phyloP scores from a whole-genome alignment of 2,797 vertebrate genomes.

The Pangasius krempfi region DNA sequence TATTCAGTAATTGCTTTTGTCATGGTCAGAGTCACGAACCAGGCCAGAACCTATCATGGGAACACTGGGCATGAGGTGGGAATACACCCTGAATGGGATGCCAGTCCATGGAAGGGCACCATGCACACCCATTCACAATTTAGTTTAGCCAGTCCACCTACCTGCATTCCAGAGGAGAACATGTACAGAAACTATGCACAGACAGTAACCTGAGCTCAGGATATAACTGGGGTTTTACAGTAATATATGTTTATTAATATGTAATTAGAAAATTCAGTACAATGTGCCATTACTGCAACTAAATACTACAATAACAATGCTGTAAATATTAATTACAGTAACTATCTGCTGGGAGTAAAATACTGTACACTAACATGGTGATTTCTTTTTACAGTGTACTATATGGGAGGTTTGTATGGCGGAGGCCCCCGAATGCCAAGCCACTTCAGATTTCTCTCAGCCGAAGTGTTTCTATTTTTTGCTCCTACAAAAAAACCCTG shows the following conservation, averaged over 20 bases:
- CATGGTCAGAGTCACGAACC: neutral
- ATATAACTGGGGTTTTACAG: neutral
- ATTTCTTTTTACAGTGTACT: neutral
- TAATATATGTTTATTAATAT: neutral
- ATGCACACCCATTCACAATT: neutral
- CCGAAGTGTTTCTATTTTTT: constrained; percentile 52
- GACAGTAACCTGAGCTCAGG: neutral
- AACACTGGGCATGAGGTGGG: neutral
- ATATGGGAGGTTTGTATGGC: neutral
- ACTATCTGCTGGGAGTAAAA: neutral
- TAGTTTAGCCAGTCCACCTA: neutral
- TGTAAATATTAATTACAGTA: neutral
- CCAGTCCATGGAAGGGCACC: neutral
- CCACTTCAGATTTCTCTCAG: constrained; percentile 47
- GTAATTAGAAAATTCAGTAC: neutral
- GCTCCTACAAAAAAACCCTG: constrained; percentile 25
- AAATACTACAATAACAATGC: neutral
- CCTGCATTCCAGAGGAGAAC: neutral
- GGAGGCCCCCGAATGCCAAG: neutral
- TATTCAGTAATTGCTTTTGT: neutral
- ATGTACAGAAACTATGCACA: neutral
- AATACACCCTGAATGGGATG: neutral
- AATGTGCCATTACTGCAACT: neutral
- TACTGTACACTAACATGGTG: neutral
- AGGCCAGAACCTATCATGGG: no score